A percentile compares a stretch with the other conserved stretches of the same genome.
Evolutionary conservation across 2,888 invertebrate species (phyloP).

Genomic region (Athetis lepigone): DNA sequence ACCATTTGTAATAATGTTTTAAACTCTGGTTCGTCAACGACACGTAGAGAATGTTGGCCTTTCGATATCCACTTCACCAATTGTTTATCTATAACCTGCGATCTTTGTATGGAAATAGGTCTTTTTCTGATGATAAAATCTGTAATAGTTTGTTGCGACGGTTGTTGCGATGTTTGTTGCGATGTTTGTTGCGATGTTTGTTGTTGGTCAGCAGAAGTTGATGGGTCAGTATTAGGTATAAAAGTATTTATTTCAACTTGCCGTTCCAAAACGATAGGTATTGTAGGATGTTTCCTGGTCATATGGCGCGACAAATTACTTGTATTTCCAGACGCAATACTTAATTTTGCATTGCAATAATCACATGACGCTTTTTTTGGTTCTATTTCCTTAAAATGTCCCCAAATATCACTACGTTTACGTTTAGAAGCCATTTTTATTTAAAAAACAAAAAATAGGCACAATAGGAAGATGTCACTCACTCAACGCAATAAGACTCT

Average conservation of each 20-base stretch:
- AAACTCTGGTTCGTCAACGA: constrained; percentile 65
- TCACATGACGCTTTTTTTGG: constrained; percentile 16
- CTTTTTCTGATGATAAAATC: constrained; percentile 26
- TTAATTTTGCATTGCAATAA: constrained; percentile 22
- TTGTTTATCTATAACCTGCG: constrained; percentile 29
- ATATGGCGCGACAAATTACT: constrained; percentile 26
- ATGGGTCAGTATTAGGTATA: constrained; percentile 31
- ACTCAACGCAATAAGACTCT: constrained; percentile 20
- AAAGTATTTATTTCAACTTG: constrained; percentile 24
- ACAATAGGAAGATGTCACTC: constrained; percentile 22
- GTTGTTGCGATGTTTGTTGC: constrained; percentile 24
- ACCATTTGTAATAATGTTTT: constrained; percentile 56
- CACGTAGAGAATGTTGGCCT: constrained; percentile 49
- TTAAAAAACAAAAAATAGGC: constrained; percentile 11
- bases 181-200: no score
- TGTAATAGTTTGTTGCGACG: constrained; percentile 24
- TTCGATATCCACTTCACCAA: constrained; percentile 30
- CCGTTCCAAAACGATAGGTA: constrained; percentile 19
- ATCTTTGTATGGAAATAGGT: constrained; percentile 24
- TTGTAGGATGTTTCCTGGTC: constrained; percentile 19
- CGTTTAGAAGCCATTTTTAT: constrained; percentile 20
- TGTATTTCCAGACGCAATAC: constrained; percentile 19
- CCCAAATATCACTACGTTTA: no score
- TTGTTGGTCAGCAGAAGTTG: constrained; percentile 23
- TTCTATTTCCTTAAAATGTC: constrained; percentile 10